These are phyloP conservation scores for Chrysolina oricalcia DNA, from an alignment of 2,888 invertebrate species.

Conservation along the genomic window DNA sequence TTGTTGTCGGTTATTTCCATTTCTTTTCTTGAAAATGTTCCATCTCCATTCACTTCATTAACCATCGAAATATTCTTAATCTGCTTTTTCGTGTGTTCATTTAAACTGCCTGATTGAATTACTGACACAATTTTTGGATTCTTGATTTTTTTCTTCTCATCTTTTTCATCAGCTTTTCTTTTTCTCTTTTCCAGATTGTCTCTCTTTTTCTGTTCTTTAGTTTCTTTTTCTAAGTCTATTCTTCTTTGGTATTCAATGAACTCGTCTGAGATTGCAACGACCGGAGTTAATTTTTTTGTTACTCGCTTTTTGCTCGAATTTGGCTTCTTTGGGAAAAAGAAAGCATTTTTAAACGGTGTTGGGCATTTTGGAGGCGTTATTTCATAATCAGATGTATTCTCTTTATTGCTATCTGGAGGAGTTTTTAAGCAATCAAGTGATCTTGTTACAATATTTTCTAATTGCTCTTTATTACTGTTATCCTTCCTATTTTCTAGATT, in stretches of 20 bases:
- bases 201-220: background rate
- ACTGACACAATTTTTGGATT: background rate
- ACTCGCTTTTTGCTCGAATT: conserved; percentile 4
- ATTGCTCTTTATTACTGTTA: background rate
- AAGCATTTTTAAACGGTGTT: background rate
- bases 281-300: conserved; percentile 31
- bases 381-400: background rate
- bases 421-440: background rate
- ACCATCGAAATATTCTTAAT: background rate
- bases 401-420: background rate
- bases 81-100: background rate
- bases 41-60: background rate
- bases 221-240: conserved; percentile 30
- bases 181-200: background rate
- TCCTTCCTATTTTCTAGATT: background rate
- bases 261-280: conserved; percentile 31
- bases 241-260: conserved; percentile 38
- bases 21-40: background rate
- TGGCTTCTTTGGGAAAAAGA: background rate
- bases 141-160: background rate
- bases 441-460: background rate
- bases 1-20: background rate
- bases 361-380: background rate
- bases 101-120: conserved; percentile 1
- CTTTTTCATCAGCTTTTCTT: background rate